Percentiles rank a stretch among this genome's conserved stretches.
Evolutionary conservation across 2,113 vertebrate genomes (phyloP).

Genomic region (Macroglossus sobrinus): DNA sequence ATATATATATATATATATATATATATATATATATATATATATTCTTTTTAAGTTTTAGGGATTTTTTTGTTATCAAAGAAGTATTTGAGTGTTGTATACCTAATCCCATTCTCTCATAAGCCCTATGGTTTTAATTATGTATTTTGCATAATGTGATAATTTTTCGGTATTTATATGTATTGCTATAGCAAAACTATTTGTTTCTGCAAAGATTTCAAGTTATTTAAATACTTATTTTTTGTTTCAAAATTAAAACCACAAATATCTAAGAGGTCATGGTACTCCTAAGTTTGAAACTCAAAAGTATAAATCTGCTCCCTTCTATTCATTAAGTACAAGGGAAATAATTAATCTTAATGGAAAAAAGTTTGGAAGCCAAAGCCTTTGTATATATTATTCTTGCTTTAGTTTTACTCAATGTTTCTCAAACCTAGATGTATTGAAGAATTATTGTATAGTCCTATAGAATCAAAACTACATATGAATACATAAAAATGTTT

Average conservation of each 20-base stretch:
- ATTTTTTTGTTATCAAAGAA: not conserved
- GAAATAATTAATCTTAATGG: not conserved
- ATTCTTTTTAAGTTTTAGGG: not conserved
- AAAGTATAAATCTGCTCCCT: not conserved
- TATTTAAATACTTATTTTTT: not conserved
- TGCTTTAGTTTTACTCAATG: not conserved
- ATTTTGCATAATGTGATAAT: not conserved
- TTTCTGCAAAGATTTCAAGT: not conserved
- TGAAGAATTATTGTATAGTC: not conserved
- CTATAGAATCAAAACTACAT: not conserved
- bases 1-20: not conserved
- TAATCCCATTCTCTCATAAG: not conserved
- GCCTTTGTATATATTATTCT: not conserved
- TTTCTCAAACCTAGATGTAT: not conserved
- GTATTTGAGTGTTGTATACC: not conserved
- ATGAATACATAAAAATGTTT: not conserved
- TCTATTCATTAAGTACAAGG: not conserved
- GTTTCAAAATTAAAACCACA: not conserved
- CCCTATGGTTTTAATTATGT: not conserved
- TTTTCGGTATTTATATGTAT: not conserved
- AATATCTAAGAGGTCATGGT: not conserved
- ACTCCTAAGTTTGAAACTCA: not conserved
- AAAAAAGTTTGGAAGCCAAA: not conserved
- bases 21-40: not conserved
- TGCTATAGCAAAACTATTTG: not conserved